Conservation (phyloP, 2,888 invertebrate species). For the Phlogophora meticulosa region DNA sequence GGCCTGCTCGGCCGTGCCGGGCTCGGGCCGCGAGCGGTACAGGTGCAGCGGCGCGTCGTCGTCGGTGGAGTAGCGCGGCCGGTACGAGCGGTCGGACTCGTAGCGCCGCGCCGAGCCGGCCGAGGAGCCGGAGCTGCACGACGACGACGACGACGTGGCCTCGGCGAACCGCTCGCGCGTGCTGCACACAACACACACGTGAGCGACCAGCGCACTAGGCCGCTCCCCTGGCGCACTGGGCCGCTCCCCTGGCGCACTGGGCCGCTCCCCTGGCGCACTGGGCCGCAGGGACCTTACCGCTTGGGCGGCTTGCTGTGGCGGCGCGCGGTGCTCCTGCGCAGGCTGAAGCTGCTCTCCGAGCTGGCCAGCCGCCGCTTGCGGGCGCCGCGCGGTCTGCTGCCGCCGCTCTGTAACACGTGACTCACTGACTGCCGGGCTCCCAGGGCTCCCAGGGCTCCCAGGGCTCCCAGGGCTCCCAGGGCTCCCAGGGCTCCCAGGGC, state of each 20-base stretch:
- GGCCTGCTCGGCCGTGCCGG: no score
- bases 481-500: no score
- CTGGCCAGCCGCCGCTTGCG: conserved; percentile 58
- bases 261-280: no score
- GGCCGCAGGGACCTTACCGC: no score
- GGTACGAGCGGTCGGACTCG: conserved; percentile 87
- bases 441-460: no score
- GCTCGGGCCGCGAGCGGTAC: conserved; percentile 70
- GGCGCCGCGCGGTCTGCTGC: conserved; percentile 21
- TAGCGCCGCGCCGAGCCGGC: conserved; percentile 73
- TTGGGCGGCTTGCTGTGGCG: conserved; percentile 33
- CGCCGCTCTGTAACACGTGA: conserved; percentile 46
- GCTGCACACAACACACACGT: conserved; percentile 55
- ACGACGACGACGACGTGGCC: conserved; percentile 64
- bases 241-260: no score
- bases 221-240: no score
- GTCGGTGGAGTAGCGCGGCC: conserved; percentile 82
- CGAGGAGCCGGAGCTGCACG: conserved; percentile 63
- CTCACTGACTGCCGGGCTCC: no score
- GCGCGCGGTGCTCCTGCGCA: conserved; percentile 6
- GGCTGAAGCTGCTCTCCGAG: conserved; percentile 37
- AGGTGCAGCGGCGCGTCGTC: conserved; percentile 84
- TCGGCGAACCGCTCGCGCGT: conserved; percentile 77
- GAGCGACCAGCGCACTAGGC: no score
- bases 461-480: no score